Evolutionary conservation across 2,888 invertebrate genomes (phyloP).

Genomic region (Eupithecia tripunctaria): DNA sequence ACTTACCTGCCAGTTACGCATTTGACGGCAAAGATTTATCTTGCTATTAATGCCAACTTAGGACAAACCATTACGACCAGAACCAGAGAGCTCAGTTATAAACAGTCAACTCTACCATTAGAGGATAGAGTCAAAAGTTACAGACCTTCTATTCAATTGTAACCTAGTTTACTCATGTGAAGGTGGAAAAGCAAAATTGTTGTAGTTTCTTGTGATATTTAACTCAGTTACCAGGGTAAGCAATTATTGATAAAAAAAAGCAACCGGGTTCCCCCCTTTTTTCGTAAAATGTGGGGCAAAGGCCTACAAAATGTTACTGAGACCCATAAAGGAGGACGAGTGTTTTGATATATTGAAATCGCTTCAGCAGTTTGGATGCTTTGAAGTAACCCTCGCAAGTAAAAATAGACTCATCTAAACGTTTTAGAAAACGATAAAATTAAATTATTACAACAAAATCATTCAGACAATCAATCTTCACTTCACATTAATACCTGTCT

Average conservation of each 20-base stretch:
- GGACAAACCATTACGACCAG: neutral
- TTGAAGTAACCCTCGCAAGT: neutral
- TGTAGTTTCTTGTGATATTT: neutral
- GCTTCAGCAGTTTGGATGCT: neutral
- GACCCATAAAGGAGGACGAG: neutral
- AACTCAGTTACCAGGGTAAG: neutral
- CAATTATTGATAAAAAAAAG: neutral
- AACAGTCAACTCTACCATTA: neutral
- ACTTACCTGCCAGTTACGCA: slow-evolving; percentile 21
- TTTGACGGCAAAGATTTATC: neutral
- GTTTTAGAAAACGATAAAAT: neutral
- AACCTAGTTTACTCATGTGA: neutral
- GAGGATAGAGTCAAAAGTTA: neutral
- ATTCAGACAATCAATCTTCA: neutral
- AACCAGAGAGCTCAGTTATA: neutral
- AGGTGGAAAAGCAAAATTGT: neutral
- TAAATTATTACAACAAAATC: neutral
- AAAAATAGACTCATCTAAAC: neutral
- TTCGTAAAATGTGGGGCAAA: neutral
- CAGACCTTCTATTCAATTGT: neutral
- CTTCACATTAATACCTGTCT: slow-evolving; percentile 11
- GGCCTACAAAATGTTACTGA: neutral
- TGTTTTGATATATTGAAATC: neutral
- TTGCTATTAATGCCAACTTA: neutral
- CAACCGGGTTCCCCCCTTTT: neutral